phyloP scores from a whole-genome alignment of 2,797 vertebrate genomes.

The Ctenosaura bakeri region DNA sequence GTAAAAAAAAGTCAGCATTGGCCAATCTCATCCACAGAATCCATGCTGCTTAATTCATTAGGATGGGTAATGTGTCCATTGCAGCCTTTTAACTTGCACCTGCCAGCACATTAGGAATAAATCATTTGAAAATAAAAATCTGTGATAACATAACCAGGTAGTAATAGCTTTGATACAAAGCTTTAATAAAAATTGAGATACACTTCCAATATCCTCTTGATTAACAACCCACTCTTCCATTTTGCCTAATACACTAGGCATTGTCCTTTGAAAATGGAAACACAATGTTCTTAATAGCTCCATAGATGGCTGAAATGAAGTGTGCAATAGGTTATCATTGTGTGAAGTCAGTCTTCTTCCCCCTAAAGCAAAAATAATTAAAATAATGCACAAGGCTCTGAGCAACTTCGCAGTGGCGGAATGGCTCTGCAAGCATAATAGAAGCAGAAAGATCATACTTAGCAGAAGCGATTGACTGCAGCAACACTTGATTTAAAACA shows the following conservation, averaged over 20 bases:
- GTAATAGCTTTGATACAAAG: slow-evolving; percentile 24
- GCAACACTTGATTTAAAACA: slow-evolving; percentile 5
- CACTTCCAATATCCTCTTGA: slow-evolving; percentile 35
- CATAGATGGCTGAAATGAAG: slow-evolving; percentile 15
- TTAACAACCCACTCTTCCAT: slow-evolving; percentile 31
- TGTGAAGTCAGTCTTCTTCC: slow-evolving; percentile 32
- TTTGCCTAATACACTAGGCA: neutral
- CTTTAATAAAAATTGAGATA: slow-evolving; percentile 8
- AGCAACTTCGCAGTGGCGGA: slow-evolving; percentile 40
- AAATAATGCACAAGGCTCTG: slow-evolving; percentile 17
- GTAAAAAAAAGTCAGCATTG: neutral
- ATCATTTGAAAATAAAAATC: neutral
- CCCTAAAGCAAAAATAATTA: slow-evolving; percentile 31
- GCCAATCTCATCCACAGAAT: too few species aligned
- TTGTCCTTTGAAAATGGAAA: slow-evolving; percentile 21
- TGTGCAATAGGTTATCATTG: slow-evolving; percentile 13
- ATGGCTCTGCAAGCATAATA: slow-evolving; percentile 33
- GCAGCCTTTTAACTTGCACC: neutral
- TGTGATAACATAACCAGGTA: slow-evolving; percentile 31
- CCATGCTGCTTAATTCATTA: neutral
- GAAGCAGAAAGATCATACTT: slow-evolving; percentile 31
- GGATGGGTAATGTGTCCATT: neutral
- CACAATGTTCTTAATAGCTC: slow-evolving; percentile 18
- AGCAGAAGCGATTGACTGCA: slow-evolving; percentile 22
- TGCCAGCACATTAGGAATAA: slow-evolving; percentile 35